A percentile compares a stretch with the other conserved stretches of the same genome.
phyloP scores from a whole-genome alignment of 2,113 vertebrate species.

The Pollimyrus isidori region DNA sequence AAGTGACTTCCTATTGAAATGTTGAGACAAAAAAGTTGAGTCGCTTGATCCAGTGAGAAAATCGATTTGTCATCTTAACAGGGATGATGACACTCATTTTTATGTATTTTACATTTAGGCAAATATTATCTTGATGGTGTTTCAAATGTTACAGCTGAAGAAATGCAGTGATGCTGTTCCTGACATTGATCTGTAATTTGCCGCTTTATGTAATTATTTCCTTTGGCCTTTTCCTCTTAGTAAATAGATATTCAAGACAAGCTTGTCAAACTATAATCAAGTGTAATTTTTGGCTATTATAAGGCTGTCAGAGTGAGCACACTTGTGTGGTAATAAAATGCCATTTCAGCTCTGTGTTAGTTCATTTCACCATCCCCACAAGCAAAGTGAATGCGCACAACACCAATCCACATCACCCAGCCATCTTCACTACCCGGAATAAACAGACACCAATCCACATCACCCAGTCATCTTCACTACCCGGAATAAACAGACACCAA shows the following conservation, averaged over 20 bases:
- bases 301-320: background rate
- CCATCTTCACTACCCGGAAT: background rate
- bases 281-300: background rate
- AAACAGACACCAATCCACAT: background rate
- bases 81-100: background rate
- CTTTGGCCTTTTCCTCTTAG: background rate
- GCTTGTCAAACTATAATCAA: background rate
- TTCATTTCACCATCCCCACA: background rate
- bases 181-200: background rate
- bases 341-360: background rate
- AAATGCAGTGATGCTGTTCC: background rate
- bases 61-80: background rate
- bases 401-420: background rate
- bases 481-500: constrained; percentile 22
- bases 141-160: background rate
- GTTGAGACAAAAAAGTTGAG: background rate
- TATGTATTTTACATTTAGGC: background rate
- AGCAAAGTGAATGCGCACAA: background rate
- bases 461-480: background rate
- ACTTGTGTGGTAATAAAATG: background rate
- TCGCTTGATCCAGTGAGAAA: background rate
- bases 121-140: background rate
- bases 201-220: background rate
- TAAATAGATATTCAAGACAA: background rate
- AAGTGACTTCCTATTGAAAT: background rate